Evolutionary conservation across 2,797 vertebrate genomes (phyloP), one percentile per base, ranked within the genome.

Genomic region (Oreochromis grahami): DNA sequence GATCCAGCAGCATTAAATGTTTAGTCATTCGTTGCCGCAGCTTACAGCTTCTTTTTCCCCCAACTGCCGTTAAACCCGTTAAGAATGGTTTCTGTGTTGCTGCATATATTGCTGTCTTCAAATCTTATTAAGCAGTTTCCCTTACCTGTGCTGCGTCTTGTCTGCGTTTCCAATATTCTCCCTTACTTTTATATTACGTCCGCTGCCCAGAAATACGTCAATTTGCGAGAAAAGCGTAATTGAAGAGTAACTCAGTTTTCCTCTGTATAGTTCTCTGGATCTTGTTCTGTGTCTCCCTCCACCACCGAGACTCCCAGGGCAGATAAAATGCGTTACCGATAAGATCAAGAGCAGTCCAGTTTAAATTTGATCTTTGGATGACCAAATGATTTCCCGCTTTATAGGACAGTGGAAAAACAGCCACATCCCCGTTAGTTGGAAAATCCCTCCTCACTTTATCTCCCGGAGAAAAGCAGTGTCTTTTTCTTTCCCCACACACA

Each of bases 401-500:
- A 78, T 15, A 87, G 79, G 83, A 70, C 88, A 80, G 83, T 12
- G 26, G 36, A 24, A 50, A 86, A 86, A 77, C 79, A 92, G 87
- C 89, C 91, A 91, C 93, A 93, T 94, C 88, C 87, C 79, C 76
- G 87, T 87, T 80, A 92, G 90, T 93, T 92, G 81, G 78, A 85
- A 78, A 90, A 84, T 87, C 78, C 82, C 79, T 80, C 53, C 80
- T 85, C 83, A 94, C 90, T 95, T 93, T 89, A 79, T 88, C 85
- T 78, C 70, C 74, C 10, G 43, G 29, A 77, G 26, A 80, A 82
- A 82, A 85, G 32, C 77, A 78, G 83, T 70, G 81, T 24, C 76
- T 77, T 76, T 68, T 13, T 51, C 6, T 50, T 24, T 45, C 10
- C 56, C 50, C n/a, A 1, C 58, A 63, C 17, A 60, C 29, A 60